phyloP scores from a whole-genome alignment of 2,113 vertebrate genomes.

The Dipodomys stephensi region DNA sequence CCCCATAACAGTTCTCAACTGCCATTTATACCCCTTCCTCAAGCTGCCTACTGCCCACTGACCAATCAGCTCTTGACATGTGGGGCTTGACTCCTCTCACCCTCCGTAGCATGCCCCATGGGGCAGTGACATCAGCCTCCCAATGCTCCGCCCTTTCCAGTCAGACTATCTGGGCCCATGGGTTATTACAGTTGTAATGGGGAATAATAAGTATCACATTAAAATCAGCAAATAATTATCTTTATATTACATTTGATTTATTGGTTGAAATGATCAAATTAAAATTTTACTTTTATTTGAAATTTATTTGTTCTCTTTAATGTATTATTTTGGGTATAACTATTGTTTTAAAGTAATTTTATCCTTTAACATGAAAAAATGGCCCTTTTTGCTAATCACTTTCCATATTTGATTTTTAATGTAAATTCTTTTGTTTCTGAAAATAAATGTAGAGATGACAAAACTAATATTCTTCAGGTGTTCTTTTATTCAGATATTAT shows the following conservation, averaged over 20 bases:
- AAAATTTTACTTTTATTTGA: neutral
- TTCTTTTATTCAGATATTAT: neutral
- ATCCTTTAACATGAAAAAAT: neutral
- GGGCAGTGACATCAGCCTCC: too few relatives aligned
- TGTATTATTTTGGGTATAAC: neutral
- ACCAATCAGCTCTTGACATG: too few relatives aligned
- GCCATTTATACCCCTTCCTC: too few relatives aligned
- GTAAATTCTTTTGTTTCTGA: neutral
- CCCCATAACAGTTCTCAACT: too few relatives aligned
- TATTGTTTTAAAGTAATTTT: neutral
- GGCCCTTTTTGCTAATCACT: neutral
- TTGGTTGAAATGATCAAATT: neutral
- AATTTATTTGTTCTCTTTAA: neutral
- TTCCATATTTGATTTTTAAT: neutral
- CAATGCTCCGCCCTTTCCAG: too few relatives aligned
- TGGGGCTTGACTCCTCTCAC: too few relatives aligned
- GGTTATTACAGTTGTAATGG: neutral
- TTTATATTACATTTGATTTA: neutral
- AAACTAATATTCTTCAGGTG: neutral
- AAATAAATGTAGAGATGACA: neutral
- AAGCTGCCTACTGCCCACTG: too few relatives aligned
- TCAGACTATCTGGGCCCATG: too few relatives aligned
- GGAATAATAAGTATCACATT: neutral
- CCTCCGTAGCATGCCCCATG: too few relatives aligned
- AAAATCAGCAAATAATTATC: neutral